Conservation (phyloP, 2,113 vertebrate genomes). For the Eulemur macaco region DNA sequence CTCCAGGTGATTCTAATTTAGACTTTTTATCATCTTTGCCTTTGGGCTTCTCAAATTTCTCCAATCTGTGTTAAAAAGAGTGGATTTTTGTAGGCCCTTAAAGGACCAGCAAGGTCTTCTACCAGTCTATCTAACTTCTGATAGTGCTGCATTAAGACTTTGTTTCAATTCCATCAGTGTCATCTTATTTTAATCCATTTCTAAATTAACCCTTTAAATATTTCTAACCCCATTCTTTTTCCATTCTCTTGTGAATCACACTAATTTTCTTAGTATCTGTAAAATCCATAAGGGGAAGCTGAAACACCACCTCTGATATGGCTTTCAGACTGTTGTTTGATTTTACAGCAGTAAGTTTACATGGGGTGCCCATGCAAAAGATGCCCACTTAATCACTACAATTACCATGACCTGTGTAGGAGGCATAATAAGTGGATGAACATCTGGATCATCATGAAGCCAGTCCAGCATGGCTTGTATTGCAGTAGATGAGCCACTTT, state of each 20-base stretch:
- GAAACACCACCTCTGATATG: background rate
- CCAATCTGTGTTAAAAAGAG: background rate
- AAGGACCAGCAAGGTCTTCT: background rate
- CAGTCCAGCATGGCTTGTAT: background rate
- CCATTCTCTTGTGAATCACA: background rate
- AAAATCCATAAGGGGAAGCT: background rate
- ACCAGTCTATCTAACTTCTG: background rate
- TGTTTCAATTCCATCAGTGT: background rate
- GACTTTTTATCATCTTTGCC: background rate
- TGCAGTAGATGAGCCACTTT: background rate
- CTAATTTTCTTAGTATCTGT: background rate
- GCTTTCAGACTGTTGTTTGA: background rate
- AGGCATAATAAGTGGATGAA: background rate
- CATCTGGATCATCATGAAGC: background rate
- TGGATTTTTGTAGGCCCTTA: background rate
- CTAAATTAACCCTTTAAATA: background rate
- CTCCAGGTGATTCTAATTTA: background rate
- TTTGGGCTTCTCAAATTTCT: background rate
- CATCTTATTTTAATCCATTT: background rate
- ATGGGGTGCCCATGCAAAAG: background rate
- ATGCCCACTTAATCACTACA: background rate
- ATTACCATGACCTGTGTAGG: background rate
- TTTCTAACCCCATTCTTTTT: background rate
- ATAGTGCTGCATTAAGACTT: background rate
- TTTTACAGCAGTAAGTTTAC: background rate